Evolutionary conservation across 2,113 vertebrate species (phyloP), one percentile per base, ranked within the genome.

Genomic region (Nycticorax nycticorax): DNA sequence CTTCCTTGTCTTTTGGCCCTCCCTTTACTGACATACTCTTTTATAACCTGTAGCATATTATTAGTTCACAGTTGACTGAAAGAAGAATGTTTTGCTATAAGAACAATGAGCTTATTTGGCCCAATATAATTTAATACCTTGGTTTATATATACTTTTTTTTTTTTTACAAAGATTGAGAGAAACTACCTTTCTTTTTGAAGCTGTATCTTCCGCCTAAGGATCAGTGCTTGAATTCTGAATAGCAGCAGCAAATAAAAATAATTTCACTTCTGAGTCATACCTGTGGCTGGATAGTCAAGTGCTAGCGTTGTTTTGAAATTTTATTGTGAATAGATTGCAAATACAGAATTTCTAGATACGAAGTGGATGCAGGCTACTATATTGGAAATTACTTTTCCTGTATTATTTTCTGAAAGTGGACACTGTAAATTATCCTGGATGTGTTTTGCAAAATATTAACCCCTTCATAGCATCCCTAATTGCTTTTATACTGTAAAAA

Each of bases 401-500:
- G 1, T 60, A 20, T 73, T 88, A 52, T 77, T 92, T 91, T 76
- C 22, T 79, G 57, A 68, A 85, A 64, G 10, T 41, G 16, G 55
- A 26, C 4, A 6, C 39, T 73, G 8, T 64, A 33, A 85, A 57
- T 79, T 27, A 41, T 67, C 24, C 47, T 79, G 33, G 18, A 71
- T 64, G 2, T 66, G 18, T 56, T 89, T 75, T 89, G 48, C 57
- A 85, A 75, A 82, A 48, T 53, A 82, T 41, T 56, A 78, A 89
- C 11, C 9, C 16, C 7, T 87, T 89, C 41, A n/a, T 85, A 59
- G 23, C 27, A 87, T 68, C 33, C 14, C 14, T 75, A 35, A 71
- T 69, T 81, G 76, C 57, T 91, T 81, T 41, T 56, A 32, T 47
- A 48, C 32, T 60, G 37, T 45, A 81, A 94, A 94, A 85, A 85